These are phyloP conservation scores for Sinopyrophorus schimmeli DNA, from an alignment of 2,888 invertebrate species.

Conservation along the genomic window DNA sequence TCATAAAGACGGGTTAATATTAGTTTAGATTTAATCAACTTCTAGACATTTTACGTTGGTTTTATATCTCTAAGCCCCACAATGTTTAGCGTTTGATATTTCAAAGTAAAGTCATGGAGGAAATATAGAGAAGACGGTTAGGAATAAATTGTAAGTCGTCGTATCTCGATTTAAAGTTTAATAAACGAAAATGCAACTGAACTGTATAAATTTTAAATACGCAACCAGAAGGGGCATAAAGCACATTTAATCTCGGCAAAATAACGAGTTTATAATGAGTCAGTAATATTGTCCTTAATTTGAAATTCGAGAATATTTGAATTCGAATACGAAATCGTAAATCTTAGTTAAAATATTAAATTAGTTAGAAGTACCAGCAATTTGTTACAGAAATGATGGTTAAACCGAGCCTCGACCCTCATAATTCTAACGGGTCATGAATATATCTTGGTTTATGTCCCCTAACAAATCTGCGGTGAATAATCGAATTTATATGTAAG, in stretches of 20 bases:
- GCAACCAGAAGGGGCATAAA: too few species aligned
- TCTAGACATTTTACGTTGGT: too few species aligned
- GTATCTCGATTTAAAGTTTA: too few species aligned
- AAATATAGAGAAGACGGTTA: too few species aligned
- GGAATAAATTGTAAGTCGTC: too few species aligned
- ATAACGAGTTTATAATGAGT: conserved; percentile 27
- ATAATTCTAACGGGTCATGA: conserved; percentile 52
- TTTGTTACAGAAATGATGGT: conserved; percentile 54
- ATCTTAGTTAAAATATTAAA: conserved; percentile 51
- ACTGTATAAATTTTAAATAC: too few species aligned
- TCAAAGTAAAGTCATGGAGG: too few species aligned
- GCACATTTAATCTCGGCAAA: conserved; percentile 10
- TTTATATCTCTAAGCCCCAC: too few species aligned
- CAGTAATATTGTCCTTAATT: conserved; percentile 28
- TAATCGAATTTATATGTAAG: conserved; percentile 57
- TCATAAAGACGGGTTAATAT: too few species aligned
- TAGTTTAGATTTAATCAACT: too few species aligned
- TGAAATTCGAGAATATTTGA: conserved; percentile 26
- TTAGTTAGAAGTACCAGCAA: conserved; percentile 53
- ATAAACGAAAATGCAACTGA: too few species aligned
- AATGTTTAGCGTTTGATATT: too few species aligned
- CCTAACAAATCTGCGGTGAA: conserved; percentile 56
- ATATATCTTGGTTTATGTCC: conserved; percentile 51
- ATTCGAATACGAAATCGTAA: conserved; percentile 36
- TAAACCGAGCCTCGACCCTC: conserved; percentile 50